Conservation (phyloP, 2,113 vertebrate species). For the Pycnonotus jocosus region DNA sequence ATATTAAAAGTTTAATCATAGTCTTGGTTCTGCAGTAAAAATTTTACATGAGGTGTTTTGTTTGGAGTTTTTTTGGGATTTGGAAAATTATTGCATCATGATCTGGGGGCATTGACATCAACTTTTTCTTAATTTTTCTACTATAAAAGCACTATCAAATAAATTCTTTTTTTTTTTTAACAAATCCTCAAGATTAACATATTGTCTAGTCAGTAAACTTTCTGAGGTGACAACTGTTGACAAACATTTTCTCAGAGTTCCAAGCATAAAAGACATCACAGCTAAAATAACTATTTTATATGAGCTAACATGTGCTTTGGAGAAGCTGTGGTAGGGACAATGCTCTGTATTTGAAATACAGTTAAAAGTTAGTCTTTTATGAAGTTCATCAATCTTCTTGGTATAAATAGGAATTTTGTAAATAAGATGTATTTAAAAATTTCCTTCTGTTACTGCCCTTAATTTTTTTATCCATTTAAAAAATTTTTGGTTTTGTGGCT, state of each 20-base stretch:
- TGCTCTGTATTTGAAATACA: not conserved
- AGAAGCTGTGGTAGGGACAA: not conserved
- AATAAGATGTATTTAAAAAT: not conserved
- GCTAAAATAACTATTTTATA: not conserved
- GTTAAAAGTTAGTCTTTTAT: not conserved
- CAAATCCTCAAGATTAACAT: not conserved
- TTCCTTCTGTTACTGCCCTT: not conserved
- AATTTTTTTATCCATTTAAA: not conserved
- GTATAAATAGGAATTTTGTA: not conserved
- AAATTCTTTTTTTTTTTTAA: not conserved
- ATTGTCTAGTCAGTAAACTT: not conserved
- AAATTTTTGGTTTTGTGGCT: not conserved
- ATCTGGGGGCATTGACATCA: accelerated
- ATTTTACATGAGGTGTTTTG: not conserved
- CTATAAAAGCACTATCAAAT: not conserved
- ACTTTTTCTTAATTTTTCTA: not conserved
- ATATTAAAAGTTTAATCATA: accelerated
- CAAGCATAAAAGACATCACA: not conserved
- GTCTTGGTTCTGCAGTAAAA: not conserved
- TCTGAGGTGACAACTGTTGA: not conserved
- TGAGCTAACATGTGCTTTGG: not conserved
- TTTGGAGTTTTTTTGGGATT: not conserved
- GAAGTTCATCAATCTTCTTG: not conserved
- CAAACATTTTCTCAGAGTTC: not conserved
- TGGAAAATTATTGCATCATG: not conserved